phyloP scores from a whole-genome alignment of 2,888 invertebrate genomes.

The Orthosia cruda region DNA sequence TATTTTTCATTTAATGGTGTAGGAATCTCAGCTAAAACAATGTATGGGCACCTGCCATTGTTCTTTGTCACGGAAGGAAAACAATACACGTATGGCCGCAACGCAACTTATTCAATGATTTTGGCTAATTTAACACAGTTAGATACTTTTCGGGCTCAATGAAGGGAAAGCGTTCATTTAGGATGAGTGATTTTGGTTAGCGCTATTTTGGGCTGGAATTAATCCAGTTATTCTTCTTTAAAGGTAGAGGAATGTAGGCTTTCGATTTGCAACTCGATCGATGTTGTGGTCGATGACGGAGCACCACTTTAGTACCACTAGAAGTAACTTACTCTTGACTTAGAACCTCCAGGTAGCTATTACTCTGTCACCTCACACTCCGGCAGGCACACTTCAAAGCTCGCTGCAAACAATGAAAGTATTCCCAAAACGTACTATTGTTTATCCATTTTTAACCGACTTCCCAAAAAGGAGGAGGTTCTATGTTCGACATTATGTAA shows the following conservation, averaged over 20 bases:
- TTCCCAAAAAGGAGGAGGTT: too few species aligned
- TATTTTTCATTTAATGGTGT: too few species aligned
- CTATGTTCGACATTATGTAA: too few species aligned
- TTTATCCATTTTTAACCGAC: not conserved
- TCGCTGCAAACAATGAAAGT: too few species aligned
- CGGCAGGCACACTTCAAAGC: not conserved
- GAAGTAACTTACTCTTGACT: not conserved
- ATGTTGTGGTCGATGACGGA: too few species aligned
- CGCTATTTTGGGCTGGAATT: not conserved
- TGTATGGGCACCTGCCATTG: too few species aligned
- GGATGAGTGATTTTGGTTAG: not conserved
- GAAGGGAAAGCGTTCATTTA: not conserved
- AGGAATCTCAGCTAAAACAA: too few species aligned
- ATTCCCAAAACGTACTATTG: too few species aligned
- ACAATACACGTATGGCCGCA: not conserved
- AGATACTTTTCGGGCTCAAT: not conserved
- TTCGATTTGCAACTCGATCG: too few species aligned
- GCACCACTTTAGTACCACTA: too few species aligned
- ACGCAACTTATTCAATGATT: constrained; percentile 1
- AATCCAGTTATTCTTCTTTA: constrained; percentile 1
- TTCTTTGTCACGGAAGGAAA: not conserved
- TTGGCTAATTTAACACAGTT: not conserved
- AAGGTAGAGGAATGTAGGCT: not conserved
- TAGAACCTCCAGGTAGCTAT: not conserved
- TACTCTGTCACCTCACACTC: not conserved